Base-by-base conservation (phyloP, 2,797 vertebrate species). In the Myiotriccus ornatus region DNA sequence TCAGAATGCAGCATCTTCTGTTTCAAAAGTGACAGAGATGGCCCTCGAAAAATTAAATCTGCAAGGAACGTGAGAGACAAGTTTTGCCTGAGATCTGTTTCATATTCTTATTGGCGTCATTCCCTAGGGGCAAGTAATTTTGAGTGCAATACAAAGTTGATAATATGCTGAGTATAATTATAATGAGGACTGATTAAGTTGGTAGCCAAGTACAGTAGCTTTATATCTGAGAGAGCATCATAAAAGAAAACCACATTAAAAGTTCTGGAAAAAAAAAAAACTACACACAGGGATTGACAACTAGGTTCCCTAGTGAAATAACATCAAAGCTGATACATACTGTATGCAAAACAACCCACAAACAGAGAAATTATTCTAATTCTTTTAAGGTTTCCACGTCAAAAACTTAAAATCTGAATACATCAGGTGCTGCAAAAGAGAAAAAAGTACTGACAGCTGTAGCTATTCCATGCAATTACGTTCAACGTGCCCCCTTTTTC, bases 111-210 rank as follows among this genome's bases (percentile, higher is more conserved):
- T 84, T 92, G 93, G 65, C 74, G 23, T 70, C 57, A 9, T 89
- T 94, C 80, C 86, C 84, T 49, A 88, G 91, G 76, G 81, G 35
- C 77, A 75, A 89, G 92, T 94, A 95, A 96, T 96, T 95, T 73
- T 87, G 87, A 97, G 87, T 89, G 87, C 63, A 90, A 91, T 75
- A 87, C 87, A 82, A 95, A 95, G 89, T 93, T 96, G 94, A 87
- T 95, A 92, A 89, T 91, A 91, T 60, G 83, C 83, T 92, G 75
- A 93, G 75, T 86, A 52, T 95, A 95, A 92, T 95, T 95, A 95
- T 96, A 94, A 95, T 93, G 74, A 94, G 87, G 83, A 93, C 84
- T 95, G 94, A 96, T 97, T 96, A 97, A 88, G 87, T 89, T 93
- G 86, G 90, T 95, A 95, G 87, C 85, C 80, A 82, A 94, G 89